phyloP scores from a whole-genome alignment of 2,113 vertebrate genomes.

The Spea multiplicata region DNA sequence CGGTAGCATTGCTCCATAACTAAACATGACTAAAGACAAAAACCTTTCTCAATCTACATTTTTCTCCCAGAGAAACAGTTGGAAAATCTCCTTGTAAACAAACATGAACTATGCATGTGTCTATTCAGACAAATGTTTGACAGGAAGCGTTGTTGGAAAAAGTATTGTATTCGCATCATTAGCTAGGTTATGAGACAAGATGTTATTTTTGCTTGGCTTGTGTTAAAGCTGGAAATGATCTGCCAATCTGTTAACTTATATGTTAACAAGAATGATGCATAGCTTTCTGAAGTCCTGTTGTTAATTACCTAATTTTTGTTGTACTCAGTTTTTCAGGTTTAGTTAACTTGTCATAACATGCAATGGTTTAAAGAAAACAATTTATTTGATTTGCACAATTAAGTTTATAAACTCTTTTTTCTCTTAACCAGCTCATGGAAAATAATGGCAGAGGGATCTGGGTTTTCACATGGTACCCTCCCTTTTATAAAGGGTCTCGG shows the following conservation, averaged over 20 bases:
- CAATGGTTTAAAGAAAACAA: background rate
- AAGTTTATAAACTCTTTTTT: no score
- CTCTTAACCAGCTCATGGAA: no score
- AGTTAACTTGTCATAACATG: background rate
- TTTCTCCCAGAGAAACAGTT: slow-evolving; percentile 30
- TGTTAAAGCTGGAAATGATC: slow-evolving; percentile 33
- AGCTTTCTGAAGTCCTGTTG: slow-evolving; percentile 49
- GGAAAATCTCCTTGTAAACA: slow-evolving; percentile 44
- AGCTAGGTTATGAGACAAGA: slow-evolving; percentile 45
- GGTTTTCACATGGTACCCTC: no score
- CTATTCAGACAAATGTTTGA: slow-evolving; percentile 44
- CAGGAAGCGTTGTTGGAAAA: slow-evolving; percentile 41
- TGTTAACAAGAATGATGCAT: slow-evolving; percentile 29
- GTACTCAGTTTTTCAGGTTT: background rate
- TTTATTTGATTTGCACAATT: no score
- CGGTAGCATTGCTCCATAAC: slow-evolving; percentile 25
- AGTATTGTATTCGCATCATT: slow-evolving; percentile 44
- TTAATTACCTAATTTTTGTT: background rate
- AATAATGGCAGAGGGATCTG: no score
- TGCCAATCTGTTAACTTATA: slow-evolving; percentile 45
- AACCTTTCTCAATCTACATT: slow-evolving; percentile 38
- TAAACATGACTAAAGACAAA: slow-evolving; percentile 42
- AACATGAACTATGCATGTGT: slow-evolving; percentile 39
- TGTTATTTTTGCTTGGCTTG: slow-evolving; percentile 30
- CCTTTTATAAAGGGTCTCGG: no score